These are phyloP conservation scores for Acyrthosiphon pisum DNA, from an alignment of 1,140 invertebrate species.

Conservation along the genomic window DNA sequence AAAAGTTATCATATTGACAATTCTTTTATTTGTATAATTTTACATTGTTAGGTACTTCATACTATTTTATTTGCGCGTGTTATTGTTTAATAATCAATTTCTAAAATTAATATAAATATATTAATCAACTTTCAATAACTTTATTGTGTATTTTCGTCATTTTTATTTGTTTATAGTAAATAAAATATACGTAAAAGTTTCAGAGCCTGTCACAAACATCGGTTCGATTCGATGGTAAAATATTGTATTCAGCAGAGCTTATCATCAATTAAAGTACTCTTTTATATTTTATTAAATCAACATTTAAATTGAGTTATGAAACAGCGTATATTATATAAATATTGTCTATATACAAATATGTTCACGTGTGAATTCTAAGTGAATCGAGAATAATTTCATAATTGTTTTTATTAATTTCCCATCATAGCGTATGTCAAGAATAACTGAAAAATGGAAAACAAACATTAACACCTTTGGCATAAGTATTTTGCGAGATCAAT, in stretches of 20 bases:
- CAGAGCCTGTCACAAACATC: neutral
- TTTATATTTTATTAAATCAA: no score
- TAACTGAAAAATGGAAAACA: neutral
- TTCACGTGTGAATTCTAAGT: no score
- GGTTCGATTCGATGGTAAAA: neutral
- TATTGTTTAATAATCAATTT: neutral
- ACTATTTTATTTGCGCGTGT: neutral
- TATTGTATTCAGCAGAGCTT: neutral
- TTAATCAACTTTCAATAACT: neutral
- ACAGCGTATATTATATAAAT: no score
- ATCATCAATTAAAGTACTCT: no score
- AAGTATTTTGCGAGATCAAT: neutral
- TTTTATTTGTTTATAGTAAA: no score
- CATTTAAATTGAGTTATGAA: no score
- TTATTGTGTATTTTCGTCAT: neutral
- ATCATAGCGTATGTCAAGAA: neutral
- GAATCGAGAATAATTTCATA: no score
- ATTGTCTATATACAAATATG: no score
- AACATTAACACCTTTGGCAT: neutral
- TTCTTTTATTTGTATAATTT: neutral
- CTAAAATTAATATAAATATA: neutral
- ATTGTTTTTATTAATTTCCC: neutral
- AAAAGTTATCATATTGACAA: neutral
- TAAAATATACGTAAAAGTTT: neutral
- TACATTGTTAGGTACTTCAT: no score